phyloP scores from a whole-genome alignment of 2,888 invertebrate species.

The Drosophila lutescens region DNA sequence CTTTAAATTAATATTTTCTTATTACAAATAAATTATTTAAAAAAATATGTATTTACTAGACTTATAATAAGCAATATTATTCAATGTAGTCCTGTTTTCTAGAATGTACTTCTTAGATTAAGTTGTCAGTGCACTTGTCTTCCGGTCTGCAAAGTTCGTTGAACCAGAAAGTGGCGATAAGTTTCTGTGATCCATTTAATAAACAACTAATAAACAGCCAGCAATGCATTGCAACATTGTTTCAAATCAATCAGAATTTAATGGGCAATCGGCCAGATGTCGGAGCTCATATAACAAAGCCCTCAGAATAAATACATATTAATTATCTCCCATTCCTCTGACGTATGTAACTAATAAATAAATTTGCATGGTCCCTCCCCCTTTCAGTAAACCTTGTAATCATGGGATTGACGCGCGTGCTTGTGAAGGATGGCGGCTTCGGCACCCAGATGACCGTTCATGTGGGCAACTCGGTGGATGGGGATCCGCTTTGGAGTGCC shows the following conservation, averaged over 20 bases:
- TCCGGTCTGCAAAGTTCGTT: slow-evolving; percentile 23
- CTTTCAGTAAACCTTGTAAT: slow-evolving; percentile 5
- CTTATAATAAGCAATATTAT: background rate
- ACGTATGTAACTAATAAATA: slow-evolving; percentile 31
- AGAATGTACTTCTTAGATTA: slow-evolving; percentile 8
- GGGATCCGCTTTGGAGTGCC: slow-evolving; percentile 95
- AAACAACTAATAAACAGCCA: slow-evolving; percentile 28
- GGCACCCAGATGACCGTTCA: slow-evolving; percentile 92
- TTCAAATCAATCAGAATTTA: background rate
- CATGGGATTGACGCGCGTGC: slow-evolving; percentile 82
- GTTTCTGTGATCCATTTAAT: slow-evolving; percentile 12
- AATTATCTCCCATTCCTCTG: slow-evolving; percentile 23
- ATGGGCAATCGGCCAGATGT: slow-evolving; percentile 49
- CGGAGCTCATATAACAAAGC: slow-evolving; percentile 26
- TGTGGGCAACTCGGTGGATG: slow-evolving; percentile 90
- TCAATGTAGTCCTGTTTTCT: background rate
- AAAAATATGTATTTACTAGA: no score
- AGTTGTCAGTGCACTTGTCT: slow-evolving; percentile 4
- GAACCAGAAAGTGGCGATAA: slow-evolving; percentile 28
- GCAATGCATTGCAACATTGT: slow-evolving; percentile 15
- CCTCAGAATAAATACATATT: background rate
- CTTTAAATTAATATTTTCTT: no score
- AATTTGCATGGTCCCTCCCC: background rate
- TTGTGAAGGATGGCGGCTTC: slow-evolving; percentile 90
- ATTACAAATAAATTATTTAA: no score